These are phyloP conservation scores for Oceanites oceanicus DNA, from an alignment of 2,113 vertebrate genomes.

Conservation along the genomic window DNA sequence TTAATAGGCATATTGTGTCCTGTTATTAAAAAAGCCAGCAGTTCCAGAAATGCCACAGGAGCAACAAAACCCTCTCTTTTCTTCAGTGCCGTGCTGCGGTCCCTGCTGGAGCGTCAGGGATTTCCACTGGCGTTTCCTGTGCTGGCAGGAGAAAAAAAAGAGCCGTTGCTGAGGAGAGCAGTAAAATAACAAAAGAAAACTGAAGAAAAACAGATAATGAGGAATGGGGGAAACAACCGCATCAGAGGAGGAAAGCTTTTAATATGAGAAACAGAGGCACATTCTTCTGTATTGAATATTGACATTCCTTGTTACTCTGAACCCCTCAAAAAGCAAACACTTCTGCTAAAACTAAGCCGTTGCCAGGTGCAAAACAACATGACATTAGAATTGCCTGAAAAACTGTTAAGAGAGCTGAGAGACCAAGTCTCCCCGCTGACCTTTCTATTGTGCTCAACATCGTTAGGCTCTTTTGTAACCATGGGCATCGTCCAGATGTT, in stretches of 20 bases:
- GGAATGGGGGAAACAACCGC: background rate
- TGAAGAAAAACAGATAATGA: background rate
- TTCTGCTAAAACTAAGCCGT: background rate
- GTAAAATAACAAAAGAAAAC: background rate
- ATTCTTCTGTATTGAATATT: background rate
- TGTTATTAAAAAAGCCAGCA: background rate
- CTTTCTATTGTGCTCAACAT: background rate
- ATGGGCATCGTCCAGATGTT: background rate
- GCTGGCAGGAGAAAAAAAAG: background rate
- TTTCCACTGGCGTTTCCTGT: background rate
- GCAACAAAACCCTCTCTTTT: background rate
- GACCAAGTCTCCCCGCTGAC: background rate
- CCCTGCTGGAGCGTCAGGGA: background rate
- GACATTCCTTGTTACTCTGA: background rate
- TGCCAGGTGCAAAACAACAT: background rate
- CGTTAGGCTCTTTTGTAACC: background rate
- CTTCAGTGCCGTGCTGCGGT: background rate
- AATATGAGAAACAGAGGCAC: background rate
- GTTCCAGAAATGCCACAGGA: background rate
- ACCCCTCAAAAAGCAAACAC: background rate
- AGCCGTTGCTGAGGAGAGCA: background rate
- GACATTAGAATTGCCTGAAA: background rate
- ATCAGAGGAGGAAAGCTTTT: background rate
- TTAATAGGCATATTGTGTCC: background rate
- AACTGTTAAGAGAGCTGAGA: background rate